Base-by-base conservation (phyloP, 2,888 invertebrate species). In the Dichetophora obliterata region DNA sequence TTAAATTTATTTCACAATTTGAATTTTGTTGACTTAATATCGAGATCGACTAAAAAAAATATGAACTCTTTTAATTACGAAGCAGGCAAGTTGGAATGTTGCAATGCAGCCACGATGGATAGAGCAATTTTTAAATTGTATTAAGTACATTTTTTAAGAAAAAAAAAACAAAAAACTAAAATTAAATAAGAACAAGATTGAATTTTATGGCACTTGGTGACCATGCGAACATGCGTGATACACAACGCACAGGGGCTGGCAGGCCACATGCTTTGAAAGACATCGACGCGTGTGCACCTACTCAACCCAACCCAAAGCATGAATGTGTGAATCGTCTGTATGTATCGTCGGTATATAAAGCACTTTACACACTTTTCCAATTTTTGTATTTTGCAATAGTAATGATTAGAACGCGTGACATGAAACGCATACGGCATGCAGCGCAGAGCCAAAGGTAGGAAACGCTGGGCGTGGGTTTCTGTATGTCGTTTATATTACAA, bases 131-230 rank as follows among this genome's bases (percentile, higher is more conserved):
- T 14, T 43, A 43, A 43, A 43, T 43, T 43, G 14, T 43, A 43
- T 43, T 43, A 1, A 43, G 43, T 11, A 2, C 2, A 14, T 43
- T 43, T 43, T 43, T 1, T 11, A 43, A 37, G 31, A 31, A 31
- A 5, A 8, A 37, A 37, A 37, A 37, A 37, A 37, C 37, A 37
- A 37, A 37, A 37, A 5, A 11, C 1, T 11, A 2, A 84, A 82
- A 84, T 81, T 83, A 80, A 82, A 82, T 85, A 85, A 84, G 84
- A 85, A 84, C 84, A 83, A 83, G 85, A 84, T 83, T 81, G 81
- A 80, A 78, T 79, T 81, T 78, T 79, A 61, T 70, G 50, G 66
- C 77, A 75, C 72, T 78, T 76, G 27, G 59, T 27, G 27, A 59
- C 59, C 59, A 59, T 59, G 59, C 59, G 24, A 59, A 59, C 59